phyloP scores from a whole-genome alignment of 2,888 invertebrate species.

The Cantharis nigra region DNA sequence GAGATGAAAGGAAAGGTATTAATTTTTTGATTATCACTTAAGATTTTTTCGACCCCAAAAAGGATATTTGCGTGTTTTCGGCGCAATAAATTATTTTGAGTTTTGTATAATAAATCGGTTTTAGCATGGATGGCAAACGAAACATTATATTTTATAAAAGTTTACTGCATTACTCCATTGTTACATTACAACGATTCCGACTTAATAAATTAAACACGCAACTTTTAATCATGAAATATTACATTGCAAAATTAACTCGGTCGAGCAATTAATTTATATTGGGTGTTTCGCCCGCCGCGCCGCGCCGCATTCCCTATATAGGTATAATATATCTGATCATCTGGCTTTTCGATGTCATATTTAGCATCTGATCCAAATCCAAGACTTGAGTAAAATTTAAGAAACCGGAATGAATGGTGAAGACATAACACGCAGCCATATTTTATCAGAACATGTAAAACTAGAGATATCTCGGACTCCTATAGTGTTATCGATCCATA shows the following conservation, averaged over 20 bases:
- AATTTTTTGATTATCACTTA: background rate
- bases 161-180: conserved; percentile 19
- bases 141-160: conserved; percentile 41
- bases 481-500: conserved; percentile 31
- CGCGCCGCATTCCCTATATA: background rate
- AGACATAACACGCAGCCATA: conserved; percentile 40
- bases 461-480: conserved; percentile 35
- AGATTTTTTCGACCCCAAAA: background rate
- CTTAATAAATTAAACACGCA: conserved; percentile 7
- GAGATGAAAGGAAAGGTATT: background rate
- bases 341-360: background rate
- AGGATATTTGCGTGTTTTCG: conserved; percentile 41
- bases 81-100: conserved; percentile 44
- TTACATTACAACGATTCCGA: background rate
- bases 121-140: conserved; percentile 45
- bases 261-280: background rate
- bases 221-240: background rate
- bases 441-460: conserved; percentile 36
- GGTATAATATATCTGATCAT: too few relatives aligned
- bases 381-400: background rate
- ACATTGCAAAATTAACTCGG: background rate
- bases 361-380: background rate
- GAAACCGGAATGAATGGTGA: conserved; percentile 35
- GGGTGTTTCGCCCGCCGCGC: background rate
- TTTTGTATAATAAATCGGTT: conserved; percentile 47